Evolutionary conservation across 2,888 invertebrate genomes (phyloP).

Genomic region (Andrena bucephala): DNA sequence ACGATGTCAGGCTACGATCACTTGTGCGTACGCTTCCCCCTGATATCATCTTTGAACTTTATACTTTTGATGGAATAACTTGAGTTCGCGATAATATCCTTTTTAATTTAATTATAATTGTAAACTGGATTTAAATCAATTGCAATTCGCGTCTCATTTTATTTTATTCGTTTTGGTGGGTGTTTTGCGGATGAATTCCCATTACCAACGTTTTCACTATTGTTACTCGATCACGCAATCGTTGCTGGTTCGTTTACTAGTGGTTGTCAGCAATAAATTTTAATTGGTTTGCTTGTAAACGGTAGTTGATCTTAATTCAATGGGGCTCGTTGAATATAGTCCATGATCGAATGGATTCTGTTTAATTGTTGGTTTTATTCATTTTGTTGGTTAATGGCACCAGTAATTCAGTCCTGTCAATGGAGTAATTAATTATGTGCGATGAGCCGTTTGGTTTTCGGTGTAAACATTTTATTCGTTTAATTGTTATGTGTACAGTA

Average conservation of each 20-base stretch:
- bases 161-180: not conserved
- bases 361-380: conserved; percentile 10
- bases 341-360: too few species aligned
- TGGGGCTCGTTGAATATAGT: not conserved
- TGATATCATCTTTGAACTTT: conserved; percentile 12
- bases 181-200: not conserved
- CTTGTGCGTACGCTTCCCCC: conserved; percentile 55
- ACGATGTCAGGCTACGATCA: conserved; percentile 46
- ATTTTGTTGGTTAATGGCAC: conserved; percentile 8
- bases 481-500: too few species aligned
- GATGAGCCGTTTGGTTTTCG: conserved; percentile 1
- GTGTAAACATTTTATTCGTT: not conserved
- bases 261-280: not conserved
- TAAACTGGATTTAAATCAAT: too few species aligned
- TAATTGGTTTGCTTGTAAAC: not conserved
- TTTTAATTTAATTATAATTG: too few species aligned
- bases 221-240: not conserved
- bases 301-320: not conserved
- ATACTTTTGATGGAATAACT: not conserved
- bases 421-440: conserved; percentile 26
- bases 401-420: conserved; percentile 2
- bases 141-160: too few species aligned
- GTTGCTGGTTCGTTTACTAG: too few species aligned
- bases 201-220: conserved; percentile 8
- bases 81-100: not conserved